Evolutionary conservation across 2,888 invertebrate genomes (phyloP).

Genomic region (Eupithecia subfuscata): DNA sequence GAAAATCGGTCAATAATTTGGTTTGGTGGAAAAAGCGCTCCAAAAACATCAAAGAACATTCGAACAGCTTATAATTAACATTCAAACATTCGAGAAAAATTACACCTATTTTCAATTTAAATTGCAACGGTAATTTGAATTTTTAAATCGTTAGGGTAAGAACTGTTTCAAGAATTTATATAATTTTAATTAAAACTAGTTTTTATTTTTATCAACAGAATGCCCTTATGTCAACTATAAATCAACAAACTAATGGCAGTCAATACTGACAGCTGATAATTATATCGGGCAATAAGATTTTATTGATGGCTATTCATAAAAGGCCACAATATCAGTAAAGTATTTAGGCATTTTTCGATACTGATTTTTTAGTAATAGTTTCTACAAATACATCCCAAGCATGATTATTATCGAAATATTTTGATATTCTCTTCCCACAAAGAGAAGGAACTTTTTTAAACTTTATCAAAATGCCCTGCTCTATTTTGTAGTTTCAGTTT

Average conservation of each 20-base stretch:
- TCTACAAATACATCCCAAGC: neutral
- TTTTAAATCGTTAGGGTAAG: neutral
- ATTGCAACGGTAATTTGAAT: neutral
- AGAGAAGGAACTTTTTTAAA: neutral
- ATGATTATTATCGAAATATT: neutral
- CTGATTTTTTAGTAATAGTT: neutral
- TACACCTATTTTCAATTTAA: neutral
- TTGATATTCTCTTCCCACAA: neutral
- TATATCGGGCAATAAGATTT: neutral
- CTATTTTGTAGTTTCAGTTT: neutral
- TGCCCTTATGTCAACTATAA: neutral
- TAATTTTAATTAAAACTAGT: neutral
- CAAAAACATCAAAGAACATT: conserved; percentile 31
- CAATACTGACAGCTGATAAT: neutral
- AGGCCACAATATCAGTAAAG: neutral
- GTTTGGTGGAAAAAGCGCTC: conserved; percentile 3
- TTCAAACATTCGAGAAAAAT: conserved; percentile 32
- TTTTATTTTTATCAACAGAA: neutral
- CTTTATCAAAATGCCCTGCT: neutral
- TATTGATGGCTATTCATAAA: neutral
- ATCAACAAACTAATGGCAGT: neutral
- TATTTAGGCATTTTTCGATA: neutral
- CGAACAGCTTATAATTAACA: conserved; percentile 35
- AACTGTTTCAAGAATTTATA: neutral
- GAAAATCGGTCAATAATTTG: neutral